These are phyloP conservation scores for Phycodurus eques DNA, from an alignment of 2,113 vertebrate species.

Conservation along the genomic window DNA sequence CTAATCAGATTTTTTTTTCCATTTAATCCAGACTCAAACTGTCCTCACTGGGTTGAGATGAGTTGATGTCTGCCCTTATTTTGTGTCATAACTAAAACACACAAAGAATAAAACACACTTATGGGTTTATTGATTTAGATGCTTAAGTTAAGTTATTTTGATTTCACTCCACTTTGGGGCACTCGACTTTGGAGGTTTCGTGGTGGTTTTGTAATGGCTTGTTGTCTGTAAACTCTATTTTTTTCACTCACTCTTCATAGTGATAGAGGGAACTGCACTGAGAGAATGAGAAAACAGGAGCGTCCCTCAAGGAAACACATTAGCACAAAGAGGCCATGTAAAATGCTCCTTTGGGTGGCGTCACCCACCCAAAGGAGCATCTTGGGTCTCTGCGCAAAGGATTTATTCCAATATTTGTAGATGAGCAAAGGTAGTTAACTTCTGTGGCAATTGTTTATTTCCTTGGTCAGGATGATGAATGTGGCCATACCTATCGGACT, in stretches of 20 bases:
- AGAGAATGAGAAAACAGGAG: slow-evolving; percentile 37
- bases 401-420: slow-evolving; percentile 71
- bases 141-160: background rate
- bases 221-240: slow-evolving; percentile 18
- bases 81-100: background rate
- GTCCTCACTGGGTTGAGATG: background rate
- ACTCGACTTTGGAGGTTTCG: background rate
- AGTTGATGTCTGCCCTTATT: background rate
- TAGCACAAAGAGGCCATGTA: slow-evolving; percentile 69
- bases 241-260: slow-evolving; percentile 21
- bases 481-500: slow-evolving; percentile 59
- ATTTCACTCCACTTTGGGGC: background rate
- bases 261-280: slow-evolving; percentile 2
- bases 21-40: background rate
- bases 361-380: slow-evolving; percentile 46
- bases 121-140: background rate
- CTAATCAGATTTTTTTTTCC: background rate
- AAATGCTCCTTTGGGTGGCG: too few relatives aligned
- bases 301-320: slow-evolving; percentile 61
- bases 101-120: background rate
- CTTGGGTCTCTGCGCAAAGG: slow-evolving; percentile 33
- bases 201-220: slow-evolving; percentile 30
- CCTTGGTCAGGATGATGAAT: slow-evolving; percentile 73
- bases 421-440: slow-evolving; percentile 71
- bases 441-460: slow-evolving; percentile 72